phyloP scores from a whole-genome alignment of 2,888 invertebrate genomes.

The Apotomis betuletana region DNA sequence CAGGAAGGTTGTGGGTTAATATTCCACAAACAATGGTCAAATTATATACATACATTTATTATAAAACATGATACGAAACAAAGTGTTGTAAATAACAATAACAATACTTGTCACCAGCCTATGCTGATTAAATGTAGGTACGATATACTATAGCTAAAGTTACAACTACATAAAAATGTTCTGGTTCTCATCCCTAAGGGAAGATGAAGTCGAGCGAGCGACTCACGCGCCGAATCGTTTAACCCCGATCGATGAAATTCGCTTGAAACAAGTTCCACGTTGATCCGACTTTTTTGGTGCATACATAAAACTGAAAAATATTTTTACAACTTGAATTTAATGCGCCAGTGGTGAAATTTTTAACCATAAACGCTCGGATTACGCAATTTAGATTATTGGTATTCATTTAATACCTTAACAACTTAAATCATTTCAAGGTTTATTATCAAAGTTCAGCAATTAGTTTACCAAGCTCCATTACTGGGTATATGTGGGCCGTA shows the following conservation, averaged over 20 bases:
- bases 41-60: too few species aligned
- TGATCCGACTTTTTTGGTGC: slow-evolving; percentile 7
- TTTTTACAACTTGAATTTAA: slow-evolving; percentile 19
- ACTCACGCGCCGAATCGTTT: slow-evolving; percentile 7
- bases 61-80: too few species aligned
- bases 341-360: slow-evolving; percentile 24
- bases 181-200: neutral
- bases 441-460: slow-evolving; percentile 13
- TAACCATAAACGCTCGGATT: slow-evolving; percentile 32
- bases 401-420: slow-evolving; percentile 3
- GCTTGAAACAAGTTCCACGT: neutral
- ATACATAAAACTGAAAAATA: slow-evolving; percentile 26
- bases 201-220: neutral
- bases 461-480: neutral
- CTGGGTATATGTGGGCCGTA: neutral
- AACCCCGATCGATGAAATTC: slow-evolving; percentile 12
- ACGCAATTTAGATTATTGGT: slow-evolving; percentile 28
- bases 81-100: too few species aligned
- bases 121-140: too few species aligned
- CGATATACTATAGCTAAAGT: too few species aligned
- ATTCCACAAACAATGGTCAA: too few species aligned
- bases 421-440: slow-evolving; percentile 26
- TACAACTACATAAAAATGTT: neutral
- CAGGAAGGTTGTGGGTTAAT: too few species aligned
- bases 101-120: too few species aligned